Evolutionary conservation across 2,888 invertebrate species (phyloP), one percentile per base, ranked within the genome.

Genomic region (Automeris io): DNA sequence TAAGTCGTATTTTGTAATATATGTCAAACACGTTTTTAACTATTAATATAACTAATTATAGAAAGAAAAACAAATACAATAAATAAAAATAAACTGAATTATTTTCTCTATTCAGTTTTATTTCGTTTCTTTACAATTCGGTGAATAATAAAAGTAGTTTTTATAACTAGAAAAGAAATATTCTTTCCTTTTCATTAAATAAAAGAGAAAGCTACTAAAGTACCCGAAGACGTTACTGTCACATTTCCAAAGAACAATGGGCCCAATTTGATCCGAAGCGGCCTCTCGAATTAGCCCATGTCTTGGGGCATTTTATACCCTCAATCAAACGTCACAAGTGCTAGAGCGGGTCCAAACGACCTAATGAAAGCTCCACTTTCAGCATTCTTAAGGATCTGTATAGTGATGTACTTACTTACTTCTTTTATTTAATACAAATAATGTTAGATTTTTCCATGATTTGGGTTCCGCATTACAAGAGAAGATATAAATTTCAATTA

Each of bases 251-350:
- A 48, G 65, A 66, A 74, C 71, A 71, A 75, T 75, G 55, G 61
- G 43, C 66, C 61, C 75, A 76, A 80, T 78, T 70, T 66, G 61
- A 49, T 56, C 55, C 53, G 47, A 48, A 53, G 54, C 62, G 48
- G 60, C 71, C 76, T 70, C 77, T 80, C 67, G 72, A 78, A 74
- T 77, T 72, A 75, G 73, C 61, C 56, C 57, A 64, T 68, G 68
- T 70, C 70, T 70, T 58, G 63, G 54, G 65, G 70, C 74, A 75
- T 78, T 82, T 82, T 79, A 80, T 80, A 75, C 75, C 80, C 77
- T 69, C 82, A 80, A 83, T 85, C 80, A 79, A 79, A 80, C 66
- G 77, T 73, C 74, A 26, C 71, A 63, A 78, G 75, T 71, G 73
- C 66, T 68, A 65, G 62, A 78, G 81, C 77, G 76, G 74, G 70